These are phyloP conservation scores for Meghimatium bilineatum DNA, from an alignment of 2,888 invertebrate species.

Conservation along the genomic window DNA sequence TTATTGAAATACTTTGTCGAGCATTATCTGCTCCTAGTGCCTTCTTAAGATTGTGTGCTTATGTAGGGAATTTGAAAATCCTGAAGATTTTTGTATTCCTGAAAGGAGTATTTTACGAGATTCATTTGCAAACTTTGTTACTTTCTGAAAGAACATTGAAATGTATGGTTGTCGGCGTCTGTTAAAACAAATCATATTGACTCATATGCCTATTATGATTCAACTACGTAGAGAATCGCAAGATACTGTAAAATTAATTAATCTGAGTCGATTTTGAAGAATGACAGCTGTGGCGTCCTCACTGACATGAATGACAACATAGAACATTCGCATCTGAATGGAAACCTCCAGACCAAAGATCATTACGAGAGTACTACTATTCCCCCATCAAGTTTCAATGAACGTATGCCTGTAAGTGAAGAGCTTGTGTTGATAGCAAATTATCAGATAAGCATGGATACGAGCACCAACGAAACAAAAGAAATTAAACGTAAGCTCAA, in stretches of 20 bases:
- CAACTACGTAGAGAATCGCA: neutral
- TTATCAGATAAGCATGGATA: neutral
- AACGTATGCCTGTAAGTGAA: neutral
- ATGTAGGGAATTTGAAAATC: too few species aligned
- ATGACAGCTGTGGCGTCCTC: neutral
- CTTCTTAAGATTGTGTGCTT: too few species aligned
- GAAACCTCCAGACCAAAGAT: neutral
- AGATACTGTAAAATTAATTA: neutral
- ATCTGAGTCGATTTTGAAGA: neutral
- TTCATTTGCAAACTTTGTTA: too few species aligned
- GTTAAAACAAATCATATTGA: neutral
- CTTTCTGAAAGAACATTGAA: too few species aligned
- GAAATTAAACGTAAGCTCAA: constrained; percentile 1
- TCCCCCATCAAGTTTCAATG: neutral
- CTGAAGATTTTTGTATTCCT: too few species aligned
- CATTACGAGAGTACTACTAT: neutral
- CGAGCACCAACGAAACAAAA: neutral
- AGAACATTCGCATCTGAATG: neutral
- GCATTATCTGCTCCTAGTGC: too few species aligned
- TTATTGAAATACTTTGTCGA: too few species aligned
- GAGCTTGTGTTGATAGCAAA: neutral
- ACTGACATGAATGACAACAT: neutral
- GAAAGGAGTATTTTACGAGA: too few species aligned
- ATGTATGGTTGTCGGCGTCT: too few species aligned
- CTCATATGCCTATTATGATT: too few species aligned